A percentile compares a stretch with the other conserved stretches of the same genome.
Evolutionary conservation across 2,888 invertebrate genomes (phyloP).

Genomic region (Hemicrepidius hirtus): DNA sequence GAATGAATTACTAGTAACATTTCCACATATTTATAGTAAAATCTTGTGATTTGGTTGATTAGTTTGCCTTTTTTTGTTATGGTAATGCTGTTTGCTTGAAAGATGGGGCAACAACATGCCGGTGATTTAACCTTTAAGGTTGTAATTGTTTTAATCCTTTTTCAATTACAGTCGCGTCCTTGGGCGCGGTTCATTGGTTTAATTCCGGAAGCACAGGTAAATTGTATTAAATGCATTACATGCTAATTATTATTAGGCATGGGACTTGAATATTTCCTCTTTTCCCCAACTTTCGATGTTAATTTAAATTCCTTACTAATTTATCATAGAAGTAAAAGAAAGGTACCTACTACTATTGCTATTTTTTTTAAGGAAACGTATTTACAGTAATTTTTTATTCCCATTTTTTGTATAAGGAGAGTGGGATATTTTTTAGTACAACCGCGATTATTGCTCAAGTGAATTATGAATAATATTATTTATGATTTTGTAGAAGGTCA

Average conservation of each 20-base stretch:
- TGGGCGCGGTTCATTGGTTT: constrained; percentile 42
- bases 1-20: neutral
- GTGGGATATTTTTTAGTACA: neutral
- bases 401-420: too few species aligned
- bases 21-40: constrained; percentile 41
- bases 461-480: neutral
- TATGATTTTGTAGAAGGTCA: neutral
- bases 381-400: neutral
- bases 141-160: constrained; percentile 44
- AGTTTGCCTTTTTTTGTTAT: constrained; percentile 37
- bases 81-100: constrained; percentile 31
- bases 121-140: constrained; percentile 48
- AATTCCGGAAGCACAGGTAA: constrained; percentile 50
- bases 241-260: constrained; percentile 30
- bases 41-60: constrained; percentile 41
- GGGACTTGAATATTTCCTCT: neutral
- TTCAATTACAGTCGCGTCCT: constrained; percentile 50
- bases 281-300: neutral
- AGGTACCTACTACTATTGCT: too few species aligned
- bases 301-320: neutral
- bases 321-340: neutral
- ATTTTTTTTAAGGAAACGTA: neutral
- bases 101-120: constrained; percentile 46
- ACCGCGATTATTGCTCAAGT: neutral
- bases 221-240: constrained; percentile 42